phyloP scores from a whole-genome alignment of 1,140 invertebrate species.

The Pachyrhynchus sulphureomaculatus region DNA sequence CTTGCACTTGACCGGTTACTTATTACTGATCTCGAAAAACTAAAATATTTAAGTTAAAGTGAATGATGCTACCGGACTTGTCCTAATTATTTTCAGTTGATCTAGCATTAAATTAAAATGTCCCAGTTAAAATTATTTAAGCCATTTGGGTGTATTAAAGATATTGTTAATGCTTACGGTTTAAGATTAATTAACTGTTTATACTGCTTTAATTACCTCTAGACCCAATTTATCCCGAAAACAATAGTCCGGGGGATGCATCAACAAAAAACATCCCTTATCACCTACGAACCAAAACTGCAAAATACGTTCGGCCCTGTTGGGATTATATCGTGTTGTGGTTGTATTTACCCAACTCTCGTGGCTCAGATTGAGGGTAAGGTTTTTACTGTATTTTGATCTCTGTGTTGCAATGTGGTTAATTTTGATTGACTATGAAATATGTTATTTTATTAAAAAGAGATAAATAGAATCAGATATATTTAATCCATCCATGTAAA shows the following conservation, averaged over 20 bases:
- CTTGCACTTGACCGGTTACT: too few species aligned
- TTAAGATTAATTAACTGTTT: constrained; percentile 1
- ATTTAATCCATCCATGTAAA: too few species aligned
- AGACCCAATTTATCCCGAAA: not conserved
- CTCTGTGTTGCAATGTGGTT: too few species aligned
- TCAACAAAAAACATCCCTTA: constrained; percentile 10
- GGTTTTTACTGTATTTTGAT: too few species aligned
- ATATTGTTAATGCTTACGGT: not conserved
- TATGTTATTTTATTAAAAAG: too few species aligned
- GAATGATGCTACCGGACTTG: too few species aligned
- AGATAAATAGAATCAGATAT: too few species aligned
- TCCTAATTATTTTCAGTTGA: too few species aligned
- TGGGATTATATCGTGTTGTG: not conserved
- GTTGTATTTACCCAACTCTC: constrained; percentile 2
- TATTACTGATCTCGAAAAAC: too few species aligned
- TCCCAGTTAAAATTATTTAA: not conserved
- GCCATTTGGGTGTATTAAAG: not conserved
- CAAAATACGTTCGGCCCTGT: constrained; percentile 3
- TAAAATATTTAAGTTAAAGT: too few species aligned
- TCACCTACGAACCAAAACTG: constrained; percentile 9
- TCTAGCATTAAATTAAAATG: too few species aligned
- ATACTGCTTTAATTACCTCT: not conserved
- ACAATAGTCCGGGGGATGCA: constrained; percentile 3
- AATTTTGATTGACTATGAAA: too few species aligned
- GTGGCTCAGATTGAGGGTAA: not conserved